Evolutionary conservation across 2,797 vertebrate genomes (phyloP), one percentile per base, ranked within the genome.

Genomic region (Meda fulgida): DNA sequence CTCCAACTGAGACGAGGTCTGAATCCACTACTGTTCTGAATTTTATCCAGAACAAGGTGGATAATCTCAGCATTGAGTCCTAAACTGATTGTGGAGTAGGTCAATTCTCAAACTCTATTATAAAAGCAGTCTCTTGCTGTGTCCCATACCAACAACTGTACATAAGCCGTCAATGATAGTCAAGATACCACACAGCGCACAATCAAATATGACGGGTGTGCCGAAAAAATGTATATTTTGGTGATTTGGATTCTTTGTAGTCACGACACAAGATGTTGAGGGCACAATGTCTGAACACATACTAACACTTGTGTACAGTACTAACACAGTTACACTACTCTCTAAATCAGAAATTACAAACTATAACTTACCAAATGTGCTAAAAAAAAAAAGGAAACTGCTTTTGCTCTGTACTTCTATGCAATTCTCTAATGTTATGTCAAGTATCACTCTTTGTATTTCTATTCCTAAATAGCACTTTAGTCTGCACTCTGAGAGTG

Each of bases 31-130:
- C 75, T 14, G 13, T 26, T 65, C 16, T 34, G 48, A 48, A 77
- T 67, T 51, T 72, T 11, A 69, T 88, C 7, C 84, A 87, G 38
- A 81, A 88, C 26, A 71, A 84, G 19, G 10, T 90, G 70, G 21
- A 80, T 9, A 43, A 75, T 63, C 87, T 90, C 66, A 81, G 79
- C 71, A 79, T 89, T 66, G n/a, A 75, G 26, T 78, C 83, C 51
- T 34, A 85, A 51, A 55, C n/a, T 36, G 10, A 67, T 26, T 36
- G 29, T 29, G 38, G 18, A 75, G 5, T 46, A 10, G 58, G 16
- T 63, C 6, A 7, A 40, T 67, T 4, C 2, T 14, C 9, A 81
- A 48, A 58, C 26, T 63, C 5, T 23, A 23, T 11, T 21, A n/a
- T 70, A 69, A 38, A 63, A 60, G 63, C 11, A 16, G 40, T 48